Evolutionary conservation across 2,113 vertebrate species (phyloP), one percentile per base, ranked within the genome.

Genomic region (Aldabrachelys gigantea): DNA sequence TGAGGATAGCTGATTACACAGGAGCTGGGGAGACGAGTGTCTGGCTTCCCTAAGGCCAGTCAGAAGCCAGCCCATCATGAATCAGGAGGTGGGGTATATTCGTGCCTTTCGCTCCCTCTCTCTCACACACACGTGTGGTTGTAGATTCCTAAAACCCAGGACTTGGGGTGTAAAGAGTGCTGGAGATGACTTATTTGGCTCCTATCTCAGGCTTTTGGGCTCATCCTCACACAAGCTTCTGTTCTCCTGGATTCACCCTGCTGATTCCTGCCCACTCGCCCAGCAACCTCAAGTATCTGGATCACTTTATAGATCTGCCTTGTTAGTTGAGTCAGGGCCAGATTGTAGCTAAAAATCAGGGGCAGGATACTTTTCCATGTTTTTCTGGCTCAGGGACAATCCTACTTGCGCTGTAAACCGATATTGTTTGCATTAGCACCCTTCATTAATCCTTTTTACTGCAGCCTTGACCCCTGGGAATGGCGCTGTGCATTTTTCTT

Each of bases 401-500:
- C 62, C 35, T n/a, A 8, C 17, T n/a, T 21, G 31, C 19, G 62
- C 35, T 21, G 35, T n/a, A n/a, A n/a, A n/a, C 8, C 17, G 35
- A 69, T 21, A 8, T 17, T 62, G 17, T 19, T 19, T 69, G 62
- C 62, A 50, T 92, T 83, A 88, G 22, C 27, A 83, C 31, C 0
- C 2, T 50, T 25, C 38, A 31, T 24, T 80, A n/a, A 79, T 10
- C 2, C 12, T 87, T 80, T 38, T 44, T 38, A 75, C 35, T 75
- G 38, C 38, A 25, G 72, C n/a, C n/a, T 38, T 24, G 21, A 24
- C 69, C 92, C 91, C 56, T 83, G 78, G 92, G 80, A 49, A 89
- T 89, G 29, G 38, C 3, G 53, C 6, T 47, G 62, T 89, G 53
- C 91, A 91, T 62, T 93, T 93, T 95, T 85, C 87, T 91, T 65